A percentile compares a stretch with the other conserved stretches of the same genome.
Evolutionary conservation across 2,797 vertebrate species (phyloP).

Genomic region (Momotus momota): DNA sequence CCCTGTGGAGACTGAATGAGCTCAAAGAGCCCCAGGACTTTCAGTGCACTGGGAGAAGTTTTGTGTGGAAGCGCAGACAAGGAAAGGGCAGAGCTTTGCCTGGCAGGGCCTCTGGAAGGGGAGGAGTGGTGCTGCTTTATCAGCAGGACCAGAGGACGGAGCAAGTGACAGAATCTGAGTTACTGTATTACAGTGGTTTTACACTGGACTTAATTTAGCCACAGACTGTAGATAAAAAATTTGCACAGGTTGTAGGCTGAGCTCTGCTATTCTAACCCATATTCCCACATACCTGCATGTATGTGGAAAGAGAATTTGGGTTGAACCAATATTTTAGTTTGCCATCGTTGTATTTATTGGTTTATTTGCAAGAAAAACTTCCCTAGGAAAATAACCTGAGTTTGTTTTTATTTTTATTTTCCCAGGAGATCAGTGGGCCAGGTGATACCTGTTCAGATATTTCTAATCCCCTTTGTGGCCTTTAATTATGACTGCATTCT

Average conservation of each 20-base stretch:
- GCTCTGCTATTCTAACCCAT: neutral
- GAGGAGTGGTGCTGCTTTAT: neutral
- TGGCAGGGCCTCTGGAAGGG: neutral
- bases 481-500: slow-evolving; percentile 17
- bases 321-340: neutral
- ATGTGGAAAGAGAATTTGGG: neutral
- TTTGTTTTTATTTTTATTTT: neutral
- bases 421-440: neutral
- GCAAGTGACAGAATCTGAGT: neutral
- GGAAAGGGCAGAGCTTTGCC: neutral
- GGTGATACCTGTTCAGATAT: neutral
- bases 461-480: slow-evolving; percentile 49
- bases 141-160: neutral
- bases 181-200: slow-evolving; percentile 29
- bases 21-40: neutral
- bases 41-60: neutral
- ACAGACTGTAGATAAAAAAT: neutral
- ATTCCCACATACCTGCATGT: neutral
- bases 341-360: neutral
- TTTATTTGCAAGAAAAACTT: neutral
- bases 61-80: neutral
- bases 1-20: neutral
- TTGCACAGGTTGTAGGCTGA: neutral
- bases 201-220: slow-evolving; percentile 2
- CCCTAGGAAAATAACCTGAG: neutral